phyloP scores from a whole-genome alignment of 1,140 invertebrate species.

The Drosophila ohnishii region DNA sequence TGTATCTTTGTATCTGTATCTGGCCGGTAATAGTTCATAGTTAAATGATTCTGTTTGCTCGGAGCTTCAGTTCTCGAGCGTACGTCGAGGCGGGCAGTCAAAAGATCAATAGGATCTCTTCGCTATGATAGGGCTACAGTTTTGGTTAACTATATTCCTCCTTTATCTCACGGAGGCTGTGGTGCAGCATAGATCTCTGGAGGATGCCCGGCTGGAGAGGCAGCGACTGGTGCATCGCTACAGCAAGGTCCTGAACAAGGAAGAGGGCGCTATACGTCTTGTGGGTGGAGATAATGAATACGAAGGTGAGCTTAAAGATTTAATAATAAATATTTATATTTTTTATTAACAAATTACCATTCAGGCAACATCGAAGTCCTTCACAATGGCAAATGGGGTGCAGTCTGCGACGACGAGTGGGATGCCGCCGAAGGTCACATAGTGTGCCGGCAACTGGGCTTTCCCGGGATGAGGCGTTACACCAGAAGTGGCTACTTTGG shows the following conservation, averaged over 20 bases:
- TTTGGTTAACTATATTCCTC: conserved; percentile 16
- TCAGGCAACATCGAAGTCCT: conserved; percentile 95
- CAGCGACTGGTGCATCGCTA: conserved; percentile 73
- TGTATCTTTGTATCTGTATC: conserved; percentile 40
- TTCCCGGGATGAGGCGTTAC: conserved; percentile 84
- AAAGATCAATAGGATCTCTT: conserved; percentile 27
- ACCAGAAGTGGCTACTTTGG: conserved; percentile 91
- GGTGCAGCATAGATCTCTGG: conserved; percentile 60
- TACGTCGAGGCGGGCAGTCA: conserved; percentile 55
- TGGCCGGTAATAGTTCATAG: conserved; percentile 66
- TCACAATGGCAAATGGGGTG: conserved; percentile 93
- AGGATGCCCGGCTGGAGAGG: conserved; percentile 73
- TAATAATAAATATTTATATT: not conserved
- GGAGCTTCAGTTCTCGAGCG: conserved; percentile 65
- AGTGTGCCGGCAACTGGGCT: conserved; percentile 92
- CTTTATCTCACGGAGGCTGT: conserved; percentile 20
- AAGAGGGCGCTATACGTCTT: conserved; percentile 88
- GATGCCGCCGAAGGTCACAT: conserved; percentile 91
- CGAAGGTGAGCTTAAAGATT: conserved; percentile 86
- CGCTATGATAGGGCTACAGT: conserved; percentile 21
- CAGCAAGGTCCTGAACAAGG: conserved; percentile 87
- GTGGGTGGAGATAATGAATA: conserved; percentile 87
- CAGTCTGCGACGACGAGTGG: conserved; percentile 97
- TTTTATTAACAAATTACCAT: conserved; percentile 7
- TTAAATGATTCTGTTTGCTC: conserved; percentile 71